A percentile compares a stretch with the other conserved stretches of the same genome.
Evolutionary conservation across 2,888 invertebrate genomes (phyloP).

Genomic region (Cosmopolites sordidus): DNA sequence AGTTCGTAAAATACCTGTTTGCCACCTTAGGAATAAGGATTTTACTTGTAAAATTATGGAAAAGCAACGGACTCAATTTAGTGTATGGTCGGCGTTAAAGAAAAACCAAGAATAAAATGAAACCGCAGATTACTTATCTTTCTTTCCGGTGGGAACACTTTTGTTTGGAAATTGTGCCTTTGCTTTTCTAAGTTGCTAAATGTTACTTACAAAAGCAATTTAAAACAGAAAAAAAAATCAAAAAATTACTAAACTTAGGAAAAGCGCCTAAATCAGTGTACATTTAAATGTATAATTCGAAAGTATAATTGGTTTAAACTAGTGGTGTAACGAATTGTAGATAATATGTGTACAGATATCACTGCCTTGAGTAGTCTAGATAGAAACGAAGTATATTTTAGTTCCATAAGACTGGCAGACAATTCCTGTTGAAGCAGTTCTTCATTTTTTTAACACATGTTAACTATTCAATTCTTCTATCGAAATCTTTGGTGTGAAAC

Average conservation of each 20-base stretch:
- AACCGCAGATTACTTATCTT: constrained; percentile 2
- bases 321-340: constrained; percentile 31
- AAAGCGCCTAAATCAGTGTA: constrained; percentile 24
- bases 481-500: too few species aligned
- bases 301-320: constrained; percentile 5
- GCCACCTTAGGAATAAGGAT: constrained; percentile 20
- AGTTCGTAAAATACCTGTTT: constrained; percentile 17
- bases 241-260: constrained; percentile 17
- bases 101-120: neutral
- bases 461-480: too few species aligned
- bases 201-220: constrained; percentile 17
- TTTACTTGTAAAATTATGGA: constrained; percentile 15
- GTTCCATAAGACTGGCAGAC: constrained; percentile 41
- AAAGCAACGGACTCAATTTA: constrained; percentile 25
- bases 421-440: constrained; percentile 27
- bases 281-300: constrained; percentile 21
- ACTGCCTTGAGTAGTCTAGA: constrained; percentile 38
- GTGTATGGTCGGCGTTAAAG: constrained; percentile 7
- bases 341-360: constrained; percentile 38
- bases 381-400: constrained; percentile 35
- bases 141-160: constrained; percentile 8
- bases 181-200: constrained; percentile 24
- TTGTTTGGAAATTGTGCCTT: constrained; percentile 23
- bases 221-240: constrained; percentile 22
- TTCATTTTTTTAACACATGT: constrained; percentile 4